These are phyloP conservation scores for Ethmia dodecea DNA, from an alignment of 2,888 invertebrate species.

Conservation along the genomic window DNA sequence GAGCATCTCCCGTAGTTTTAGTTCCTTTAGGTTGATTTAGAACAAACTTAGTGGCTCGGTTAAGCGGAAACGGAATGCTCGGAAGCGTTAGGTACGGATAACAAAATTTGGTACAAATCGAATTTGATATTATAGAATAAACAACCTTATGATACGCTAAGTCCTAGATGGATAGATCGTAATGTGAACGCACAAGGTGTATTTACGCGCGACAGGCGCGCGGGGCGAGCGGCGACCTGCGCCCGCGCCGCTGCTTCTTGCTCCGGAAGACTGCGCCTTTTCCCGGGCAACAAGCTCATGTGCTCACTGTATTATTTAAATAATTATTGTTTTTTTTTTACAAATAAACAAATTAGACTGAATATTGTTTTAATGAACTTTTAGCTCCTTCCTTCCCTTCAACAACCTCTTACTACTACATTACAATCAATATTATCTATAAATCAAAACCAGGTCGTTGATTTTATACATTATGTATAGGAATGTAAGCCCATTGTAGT, in stretches of 20 bases:
- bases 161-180: conserved; percentile 41
- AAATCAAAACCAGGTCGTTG: too few relatives aligned
- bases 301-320: conserved; percentile 64
- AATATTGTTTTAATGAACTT: conserved; percentile 25
- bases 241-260: conserved; percentile 51
- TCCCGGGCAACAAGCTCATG: conserved; percentile 74
- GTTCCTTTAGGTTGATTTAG: conserved; percentile 33
- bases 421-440: too few relatives aligned
- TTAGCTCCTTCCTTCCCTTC: too few relatives aligned
- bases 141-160: conserved; percentile 40
- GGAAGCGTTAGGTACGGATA: conserved; percentile 14
- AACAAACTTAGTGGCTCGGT: conserved; percentile 24
- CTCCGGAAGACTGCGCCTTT: conserved; percentile 74
- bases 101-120: conserved; percentile 65
- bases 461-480: too few relatives aligned
- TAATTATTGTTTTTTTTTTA: conserved; percentile 67
- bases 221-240: conserved; percentile 20
- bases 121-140: conserved; percentile 50
- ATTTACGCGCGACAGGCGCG: conserved; percentile 28
- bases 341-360: conserved; percentile 74
- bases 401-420: too few relatives aligned
- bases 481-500: too few relatives aligned
- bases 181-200: conserved; percentile 62
- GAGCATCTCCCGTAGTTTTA: conserved; percentile 31
- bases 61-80: conserved; percentile 9